These are phyloP conservation scores for Salvelinus alpinus DNA, from an alignment of 2,113 vertebrate genomes.

Conservation along the genomic window DNA sequence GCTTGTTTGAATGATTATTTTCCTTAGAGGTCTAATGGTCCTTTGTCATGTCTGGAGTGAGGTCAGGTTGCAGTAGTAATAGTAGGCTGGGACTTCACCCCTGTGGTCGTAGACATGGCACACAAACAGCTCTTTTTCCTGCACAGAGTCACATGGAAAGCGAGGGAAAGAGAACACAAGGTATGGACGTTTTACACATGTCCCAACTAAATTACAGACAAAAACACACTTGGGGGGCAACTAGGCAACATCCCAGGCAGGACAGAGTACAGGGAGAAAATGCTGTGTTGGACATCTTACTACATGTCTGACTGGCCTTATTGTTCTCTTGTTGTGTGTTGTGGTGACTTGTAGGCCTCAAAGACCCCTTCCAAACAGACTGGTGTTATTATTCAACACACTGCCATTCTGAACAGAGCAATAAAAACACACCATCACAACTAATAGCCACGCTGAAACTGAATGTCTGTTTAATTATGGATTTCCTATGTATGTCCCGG, in stretches of 20 bases:
- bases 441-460: not conserved
- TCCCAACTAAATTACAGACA: conserved; percentile 38
- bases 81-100: conserved; percentile 36
- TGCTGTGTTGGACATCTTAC: not conserved
- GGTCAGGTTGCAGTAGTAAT: conserved; percentile 32
- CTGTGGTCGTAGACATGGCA: conserved; percentile 17
- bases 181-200: conserved; percentile 51
- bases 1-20: conserved; percentile 45
- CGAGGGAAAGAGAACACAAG: conserved; percentile 35
- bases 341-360: too few species aligned
- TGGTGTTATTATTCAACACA: not conserved
- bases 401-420: not conserved
- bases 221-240: conserved; percentile 23
- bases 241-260: conserved; percentile 54
- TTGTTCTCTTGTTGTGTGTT: too few species aligned
- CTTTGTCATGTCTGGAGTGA: conserved; percentile 35
- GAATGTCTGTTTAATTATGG: not conserved
- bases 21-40: conserved; percentile 28
- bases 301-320: too few species aligned
- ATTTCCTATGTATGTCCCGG: not conserved
- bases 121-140: conserved; percentile 65
- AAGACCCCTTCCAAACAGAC: not conserved
- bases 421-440: not conserved
- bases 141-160: conserved; percentile 56
- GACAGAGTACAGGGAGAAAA: not conserved